These are phyloP conservation scores for Bombylius discolor DNA, from an alignment of 2,888 invertebrate species.

Conservation along the genomic window DNA sequence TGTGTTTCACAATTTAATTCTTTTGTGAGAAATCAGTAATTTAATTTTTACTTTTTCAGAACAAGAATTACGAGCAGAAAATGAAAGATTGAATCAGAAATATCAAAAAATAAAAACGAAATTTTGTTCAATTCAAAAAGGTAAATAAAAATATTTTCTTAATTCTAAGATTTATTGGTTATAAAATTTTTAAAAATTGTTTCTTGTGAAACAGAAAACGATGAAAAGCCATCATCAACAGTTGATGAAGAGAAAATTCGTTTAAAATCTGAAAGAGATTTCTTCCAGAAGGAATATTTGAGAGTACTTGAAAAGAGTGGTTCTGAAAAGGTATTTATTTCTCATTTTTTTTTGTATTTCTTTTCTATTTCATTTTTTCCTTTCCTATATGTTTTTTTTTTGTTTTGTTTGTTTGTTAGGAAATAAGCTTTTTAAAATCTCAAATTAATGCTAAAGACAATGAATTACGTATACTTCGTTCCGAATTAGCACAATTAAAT, in stretches of 20 bases:
- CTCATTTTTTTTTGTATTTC: too few relatives aligned
- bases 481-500: constrained; percentile 16
- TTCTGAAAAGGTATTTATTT: constrained; percentile 21
- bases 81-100: constrained; percentile 39
- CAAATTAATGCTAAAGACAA: constrained; percentile 33
- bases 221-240: not conserved
- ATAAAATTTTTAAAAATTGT: too few relatives aligned
- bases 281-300: constrained; percentile 34
- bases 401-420: constrained; percentile 11
- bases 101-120: constrained; percentile 39
- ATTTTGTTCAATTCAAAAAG: constrained; percentile 19
- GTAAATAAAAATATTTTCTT: constrained; percentile 9
- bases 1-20: constrained; percentile 16
- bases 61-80: constrained; percentile 37
- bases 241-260: constrained; percentile 29
- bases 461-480: constrained; percentile 24
- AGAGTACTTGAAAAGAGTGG: constrained; percentile 26
- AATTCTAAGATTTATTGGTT: too few relatives aligned
- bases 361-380: not conserved
- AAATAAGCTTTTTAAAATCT: constrained; percentile 27
- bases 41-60: constrained; percentile 28
- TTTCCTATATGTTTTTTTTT: not conserved
- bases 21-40: constrained; percentile 1
- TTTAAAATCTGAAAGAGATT: constrained; percentile 30
- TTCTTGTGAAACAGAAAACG: not conserved